Evolutionary conservation across 2,888 invertebrate species (phyloP).

Genomic region (Charanyca ferruginea): DNA sequence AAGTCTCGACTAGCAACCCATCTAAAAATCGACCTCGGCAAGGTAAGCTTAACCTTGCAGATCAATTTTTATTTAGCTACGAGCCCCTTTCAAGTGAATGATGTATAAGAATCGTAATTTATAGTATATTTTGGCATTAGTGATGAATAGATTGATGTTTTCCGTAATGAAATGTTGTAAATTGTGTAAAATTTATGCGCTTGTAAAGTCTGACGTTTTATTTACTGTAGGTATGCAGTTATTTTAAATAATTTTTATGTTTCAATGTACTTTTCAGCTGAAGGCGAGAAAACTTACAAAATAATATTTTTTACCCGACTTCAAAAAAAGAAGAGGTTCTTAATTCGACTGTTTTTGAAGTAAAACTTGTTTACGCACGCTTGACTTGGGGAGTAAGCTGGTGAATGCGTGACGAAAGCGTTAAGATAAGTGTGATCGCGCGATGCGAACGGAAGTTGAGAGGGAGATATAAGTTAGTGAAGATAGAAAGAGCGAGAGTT

Average conservation of each 20-base stretch:
- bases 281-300: background rate
- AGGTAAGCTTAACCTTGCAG: conserved; percentile 32
- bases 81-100: conserved; percentile 9
- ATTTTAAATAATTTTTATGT: conserved; percentile 36
- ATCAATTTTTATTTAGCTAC: conserved; percentile 7
- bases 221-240: conserved; percentile 29
- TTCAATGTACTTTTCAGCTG: background rate
- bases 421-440: no score
- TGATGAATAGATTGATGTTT: conserved; percentile 57
- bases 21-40: conserved; percentile 9
- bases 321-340: no score
- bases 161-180: conserved; percentile 39
- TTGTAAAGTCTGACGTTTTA: conserved; percentile 34
- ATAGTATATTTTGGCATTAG: conserved; percentile 53
- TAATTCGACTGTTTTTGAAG: no score
- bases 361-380: no score
- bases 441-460: no score
- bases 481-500: no score
- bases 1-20: conserved; percentile 14
- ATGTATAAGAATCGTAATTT: conserved; percentile 36
- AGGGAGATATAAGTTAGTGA: no score
- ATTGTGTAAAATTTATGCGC: conserved; percentile 47
- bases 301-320: no score
- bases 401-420: no score
- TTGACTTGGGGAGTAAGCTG: no score